Percentiles rank a stretch among this genome's conserved stretches.
Evolutionary conservation across 2,888 invertebrate species (phyloP).

Genomic region (Melieria omissa): DNA sequence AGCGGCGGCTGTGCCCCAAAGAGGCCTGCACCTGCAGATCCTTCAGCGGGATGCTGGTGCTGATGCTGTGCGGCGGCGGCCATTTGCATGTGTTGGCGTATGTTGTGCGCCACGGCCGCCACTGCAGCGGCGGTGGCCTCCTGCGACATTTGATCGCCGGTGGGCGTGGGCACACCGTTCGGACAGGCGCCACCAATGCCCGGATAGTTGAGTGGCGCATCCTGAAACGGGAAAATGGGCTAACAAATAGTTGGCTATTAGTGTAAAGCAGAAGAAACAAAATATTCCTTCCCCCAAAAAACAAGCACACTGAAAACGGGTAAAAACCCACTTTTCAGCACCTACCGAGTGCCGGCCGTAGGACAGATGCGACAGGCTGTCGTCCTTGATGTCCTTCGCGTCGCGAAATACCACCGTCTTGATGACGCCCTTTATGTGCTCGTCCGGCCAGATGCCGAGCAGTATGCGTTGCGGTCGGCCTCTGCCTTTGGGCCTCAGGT

Average conservation of each 20-base stretch:
- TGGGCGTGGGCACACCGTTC: constrained; percentile 70
- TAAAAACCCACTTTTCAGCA: constrained; percentile 58
- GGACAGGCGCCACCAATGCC: constrained; percentile 68
- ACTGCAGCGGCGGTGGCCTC: constrained; percentile 85
- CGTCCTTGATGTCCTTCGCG: constrained; percentile 83
- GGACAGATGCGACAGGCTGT: constrained; percentile 68
- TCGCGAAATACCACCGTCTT: constrained; percentile 92
- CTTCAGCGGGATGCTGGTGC: constrained; percentile 51
- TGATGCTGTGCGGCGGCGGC: constrained; percentile 72
- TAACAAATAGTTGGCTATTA: constrained; percentile 48
- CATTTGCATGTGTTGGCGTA: constrained; percentile 82
- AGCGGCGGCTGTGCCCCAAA: constrained; percentile 64
- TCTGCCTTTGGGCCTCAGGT: constrained; percentile 90
- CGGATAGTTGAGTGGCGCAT: constrained; percentile 71
- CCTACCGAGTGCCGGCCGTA: constrained; percentile 74
- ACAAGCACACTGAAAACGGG: background rate
- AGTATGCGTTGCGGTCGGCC: constrained; percentile 91
- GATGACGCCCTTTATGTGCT: constrained; percentile 92
- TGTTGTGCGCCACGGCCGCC: constrained; percentile 85
- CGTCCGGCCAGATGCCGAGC: constrained; percentile 93
- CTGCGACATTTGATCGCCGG: constrained; percentile 70
- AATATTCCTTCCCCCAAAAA: background rate
- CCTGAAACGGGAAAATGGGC: constrained; percentile 73
- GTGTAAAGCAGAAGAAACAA: background rate
- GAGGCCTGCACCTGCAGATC: constrained; percentile 68